Percentiles rank a stretch among this genome's conserved stretches.
Conservation (phyloP, 2,888 invertebrate genomes). For the Lepeophtheirus nordmannii region DNA sequence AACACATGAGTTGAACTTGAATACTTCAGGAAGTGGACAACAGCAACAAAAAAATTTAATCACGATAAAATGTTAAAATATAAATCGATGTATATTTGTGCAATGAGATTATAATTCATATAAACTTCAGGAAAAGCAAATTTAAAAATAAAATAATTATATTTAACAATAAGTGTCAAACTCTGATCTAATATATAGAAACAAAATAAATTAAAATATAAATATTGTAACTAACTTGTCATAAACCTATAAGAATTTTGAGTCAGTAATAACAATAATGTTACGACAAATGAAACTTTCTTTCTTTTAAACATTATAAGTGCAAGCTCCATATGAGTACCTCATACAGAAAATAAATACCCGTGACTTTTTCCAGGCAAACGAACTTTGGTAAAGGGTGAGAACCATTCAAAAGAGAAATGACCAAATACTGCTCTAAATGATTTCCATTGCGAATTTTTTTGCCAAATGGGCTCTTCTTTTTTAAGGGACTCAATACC, state of each 20-base stretch:
- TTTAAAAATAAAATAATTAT: neutral
- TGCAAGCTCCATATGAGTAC: neutral
- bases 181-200: neutral
- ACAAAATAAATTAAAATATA: neutral
- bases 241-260: too few species aligned
- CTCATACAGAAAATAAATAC: conserved; percentile 68
- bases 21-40: too few species aligned
- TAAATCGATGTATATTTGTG: too few species aligned
- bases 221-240: too few species aligned
- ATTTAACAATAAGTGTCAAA: neutral
- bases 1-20: too few species aligned
- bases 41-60: too few species aligned
- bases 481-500: conserved; percentile 94
- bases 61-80: too few species aligned
- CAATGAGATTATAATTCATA: neutral
- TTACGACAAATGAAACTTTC: too few species aligned
- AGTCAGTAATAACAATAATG: too few species aligned
- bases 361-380: conserved; percentile 47
- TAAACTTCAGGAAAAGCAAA: neutral
- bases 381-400: conserved; percentile 55
- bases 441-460: conserved; percentile 82
- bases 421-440: conserved; percentile 92
- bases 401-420: conserved; percentile 86
- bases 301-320: too few species aligned
- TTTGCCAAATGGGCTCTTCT: conserved; percentile 81